Base-by-base conservation (phyloP, 2,888 invertebrate species). In the Rhogogaster chlorosoma region DNA sequence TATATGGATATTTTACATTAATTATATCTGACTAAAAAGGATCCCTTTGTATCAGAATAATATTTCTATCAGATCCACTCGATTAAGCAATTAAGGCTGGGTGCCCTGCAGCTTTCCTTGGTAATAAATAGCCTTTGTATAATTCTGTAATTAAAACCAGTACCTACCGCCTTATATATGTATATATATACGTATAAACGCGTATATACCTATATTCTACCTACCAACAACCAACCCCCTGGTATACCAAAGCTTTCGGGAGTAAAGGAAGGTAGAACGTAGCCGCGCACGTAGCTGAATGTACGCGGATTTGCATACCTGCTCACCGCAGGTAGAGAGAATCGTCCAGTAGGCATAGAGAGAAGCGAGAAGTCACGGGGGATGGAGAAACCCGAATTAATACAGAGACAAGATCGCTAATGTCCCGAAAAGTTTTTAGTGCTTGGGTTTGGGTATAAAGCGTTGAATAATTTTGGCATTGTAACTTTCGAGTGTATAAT, bases 371-470 rank as follows among this genome's bases (percentile, higher is more conserved):
- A 38, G 38, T 45, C 5, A 26, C 22, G 38, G 36, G 49, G 45
- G 18, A 3, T 22, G 38, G 22, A 57, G 36, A 80, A 64, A 61
- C 57, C 67, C n/a, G 83, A 83, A 83, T 83, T 83, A 83, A 83
- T 83, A 88, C 61, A 90, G 89, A 90, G 89, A 89, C 90, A 89
- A 90, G 88, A 88, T 89, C 88, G 84, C 90, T 91, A 92, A 92
- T 92, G 92, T 90, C 75, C 89, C 88, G 89, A 91, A 90, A 92
- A 91, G 88, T 90, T 89, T 91, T 90, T 85, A 85, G 80, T 85
- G 84, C 78, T 67, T 73, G 85, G 70, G 75, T 85, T 77, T 77
- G 85, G 70, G 70, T 85, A 84, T 86, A 88, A 89, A 89, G 86
- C 84, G 84, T 77, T 85, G 88, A 87, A 87, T 88, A 87, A 89